These are phyloP conservation scores for Xenentodon cancila DNA, from an alignment of 2,797 vertebrate genomes.

Conservation along the genomic window DNA sequence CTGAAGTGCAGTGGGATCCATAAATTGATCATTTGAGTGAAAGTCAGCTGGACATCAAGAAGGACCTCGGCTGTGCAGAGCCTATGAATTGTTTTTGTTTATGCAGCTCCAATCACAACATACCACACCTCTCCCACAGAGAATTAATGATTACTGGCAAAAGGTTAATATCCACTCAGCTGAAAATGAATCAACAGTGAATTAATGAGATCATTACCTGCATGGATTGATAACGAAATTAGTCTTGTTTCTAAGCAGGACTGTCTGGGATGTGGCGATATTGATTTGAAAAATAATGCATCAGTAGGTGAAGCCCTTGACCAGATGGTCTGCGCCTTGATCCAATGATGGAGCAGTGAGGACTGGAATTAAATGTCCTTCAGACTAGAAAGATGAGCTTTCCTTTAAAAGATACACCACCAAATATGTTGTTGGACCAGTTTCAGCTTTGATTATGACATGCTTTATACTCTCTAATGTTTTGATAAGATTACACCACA, in stretches of 20 bases:
- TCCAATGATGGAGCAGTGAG: constrained; percentile 2
- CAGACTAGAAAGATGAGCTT: not conserved
- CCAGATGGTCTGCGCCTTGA: constrained; percentile 43
- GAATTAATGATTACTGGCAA: constrained; percentile 84
- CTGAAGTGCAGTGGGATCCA: constrained; percentile 39
- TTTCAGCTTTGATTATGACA: no score
- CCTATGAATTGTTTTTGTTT: constrained; percentile 78
- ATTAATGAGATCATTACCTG: constrained; percentile 86
- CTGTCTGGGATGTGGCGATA: constrained; percentile 66
- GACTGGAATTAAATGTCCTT: constrained; percentile 8
- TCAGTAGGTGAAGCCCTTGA: constrained; percentile 70
- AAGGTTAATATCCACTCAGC: constrained; percentile 87
- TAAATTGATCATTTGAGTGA: constrained; percentile 64
- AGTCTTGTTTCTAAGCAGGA: constrained; percentile 72
- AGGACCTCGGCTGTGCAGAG: constrained; percentile 60
- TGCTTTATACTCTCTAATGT: no score
- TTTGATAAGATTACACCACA: no score
- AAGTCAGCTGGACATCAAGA: constrained; percentile 62
- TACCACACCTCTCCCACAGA: constrained; percentile 76
- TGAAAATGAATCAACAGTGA: constrained; percentile 84
- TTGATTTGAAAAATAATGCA: constrained; percentile 77
- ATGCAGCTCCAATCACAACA: constrained; percentile 70
- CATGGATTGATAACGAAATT: constrained; percentile 82
- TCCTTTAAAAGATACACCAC: no score
- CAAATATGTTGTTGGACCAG: no score